Base-by-base conservation (phyloP, 92 coral and sea anemone species). In the Virgularia gustaviana region DNA sequence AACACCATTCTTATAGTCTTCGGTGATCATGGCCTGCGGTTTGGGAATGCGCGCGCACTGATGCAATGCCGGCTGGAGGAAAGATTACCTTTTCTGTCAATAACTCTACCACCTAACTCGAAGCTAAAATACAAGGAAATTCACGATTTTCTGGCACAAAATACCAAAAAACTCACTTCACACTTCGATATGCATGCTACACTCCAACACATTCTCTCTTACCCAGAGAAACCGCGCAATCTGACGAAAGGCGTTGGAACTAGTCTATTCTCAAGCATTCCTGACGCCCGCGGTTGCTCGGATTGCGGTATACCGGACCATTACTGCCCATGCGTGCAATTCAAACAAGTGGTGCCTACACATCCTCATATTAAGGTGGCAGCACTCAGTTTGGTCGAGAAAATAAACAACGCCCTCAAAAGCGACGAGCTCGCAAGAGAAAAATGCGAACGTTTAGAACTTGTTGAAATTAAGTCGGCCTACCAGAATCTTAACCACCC, bases 131-230 rank as follows among this genome's bases (percentile, higher is more conserved):
- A 80, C 64, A 88, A 85, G 22, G 71, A 79, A 18, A 36, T 91
- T 3, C 38, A 57, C 19, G 42, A 43, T 2, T 82, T 68, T 44
- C 15, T 89, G 43, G 78, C 66, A 42, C 79, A 78, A 34, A 91
- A 91, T 22, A 72, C 80, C 11, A 49, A 86, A 18, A 57, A 80
- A 25, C 79, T 91, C 23, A 87, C 91, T 34, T 89, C 97, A 24
- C 97, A 96, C 9, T 91, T 91, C 58, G 97, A 91, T 57, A 71
- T 91, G 19, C 87, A 91, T 37, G 86, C 87, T 6, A 91, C 97
- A 4, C 60, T 91, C 41, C 85, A 66, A 47, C 97, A 91, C 55
- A 45, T 91, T 0, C 38, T 91, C 19, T 65, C 67, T 36, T 91
- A 80, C 78, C 96, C 97, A 29, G 79, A 86, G 47, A 54, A 36